Evolutionary conservation across 2,797 vertebrate species (phyloP), one percentile per base, ranked within the genome.

Genomic region (Rhabdophis nuchalis): DNA sequence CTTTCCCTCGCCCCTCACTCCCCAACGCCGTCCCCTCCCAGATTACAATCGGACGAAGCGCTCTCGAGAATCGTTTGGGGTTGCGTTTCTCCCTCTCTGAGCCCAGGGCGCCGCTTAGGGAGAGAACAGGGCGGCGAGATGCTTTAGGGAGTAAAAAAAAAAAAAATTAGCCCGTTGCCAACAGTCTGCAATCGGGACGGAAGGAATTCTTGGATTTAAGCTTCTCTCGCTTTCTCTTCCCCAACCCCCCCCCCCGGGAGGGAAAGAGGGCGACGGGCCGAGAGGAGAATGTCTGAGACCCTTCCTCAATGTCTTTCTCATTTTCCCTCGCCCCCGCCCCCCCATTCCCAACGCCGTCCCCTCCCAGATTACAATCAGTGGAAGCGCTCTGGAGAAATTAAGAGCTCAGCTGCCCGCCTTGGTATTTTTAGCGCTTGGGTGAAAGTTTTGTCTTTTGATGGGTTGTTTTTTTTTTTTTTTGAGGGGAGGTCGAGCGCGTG

Each of bases 271-370:
- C n/a, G n/a, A n/a, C n/a, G n/a, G n/a, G n/a, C 27, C 60, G 10
- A 53, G 52, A 16, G 32, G 16, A 18, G 8, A 41, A 7, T 11
- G 32, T 41, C 8, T 1, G 32, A 41, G 68, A 77, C 32, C n/a
- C 52, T 3, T 54, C n/a, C 54, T 82, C 50, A 20, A 16, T 1
- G 8, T 52, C 13, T 25, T 41, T 2, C 11, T n/a, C 20, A n/a
- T 2, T 1, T 32, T 5, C 27, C 4, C 25, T 16, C 61, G 0
- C 54, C 54, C 57, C 57, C 57, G 3, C 25, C 18, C 54, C 29
- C 11, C 32, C n/a, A n/a, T n/a, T n/a, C 52, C 53, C 50, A 5
- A n/a, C 95, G 14, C 94, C 91, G 61, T n/a, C n/a, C 61, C 12
- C 61, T n/a, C 61, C 13, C 61, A 68, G n/a, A 68, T 32, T 32